Base-by-base conservation (phyloP, 92 coral and sea anemone species). In the Scolanthus callimorphus region DNA sequence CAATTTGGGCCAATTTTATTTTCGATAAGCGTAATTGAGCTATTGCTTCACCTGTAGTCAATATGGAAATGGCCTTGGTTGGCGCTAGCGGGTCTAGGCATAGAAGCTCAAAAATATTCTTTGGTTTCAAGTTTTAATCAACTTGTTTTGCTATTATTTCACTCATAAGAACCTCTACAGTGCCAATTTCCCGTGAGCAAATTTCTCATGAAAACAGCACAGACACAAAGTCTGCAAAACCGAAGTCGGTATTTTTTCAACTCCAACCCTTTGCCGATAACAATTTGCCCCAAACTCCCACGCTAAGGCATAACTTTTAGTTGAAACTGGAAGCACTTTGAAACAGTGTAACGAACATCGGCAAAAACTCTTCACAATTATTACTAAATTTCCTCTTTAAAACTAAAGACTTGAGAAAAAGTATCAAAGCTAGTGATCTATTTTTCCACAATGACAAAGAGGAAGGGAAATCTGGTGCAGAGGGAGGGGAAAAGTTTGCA, bases 11-110 rank as follows among this genome's bases (percentile, higher is more conserved):
- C 81, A 67, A 68, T 77, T 77, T 70, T 65, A 56, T 29, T 46
- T 49, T 11, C 37, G 87, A 82, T 82, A 76, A 82, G 68, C 63
- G 78, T 70, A 82, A 82, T 75, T 75, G 78, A 76, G 49, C 78
- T 52, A 10, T 41, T 65, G 37, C 60, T 67, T 76, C 78, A 71
- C 70, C 63, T 82, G 89, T 66, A 48, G 64, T 60, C 34, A 29
- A 45, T 62, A 73, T 72, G 67, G 68, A 69, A 69, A 78, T 37
- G 31, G 26, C 74, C 57, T 62, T 51, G 17, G 37, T 51, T 70
- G 89, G 79, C 89, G 89, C 83, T 76, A 57, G 49, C 59, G 51
- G 70, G 89, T 75, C 89, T 76, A 31, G 41, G 3, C 54, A 68
- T 43, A 57, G 50, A 68, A 68, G 46, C 55, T 57, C 47, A 46